Base-by-base conservation (phyloP, 2,888 invertebrate genomes). In the Tetragonula carbonaria region DNA sequence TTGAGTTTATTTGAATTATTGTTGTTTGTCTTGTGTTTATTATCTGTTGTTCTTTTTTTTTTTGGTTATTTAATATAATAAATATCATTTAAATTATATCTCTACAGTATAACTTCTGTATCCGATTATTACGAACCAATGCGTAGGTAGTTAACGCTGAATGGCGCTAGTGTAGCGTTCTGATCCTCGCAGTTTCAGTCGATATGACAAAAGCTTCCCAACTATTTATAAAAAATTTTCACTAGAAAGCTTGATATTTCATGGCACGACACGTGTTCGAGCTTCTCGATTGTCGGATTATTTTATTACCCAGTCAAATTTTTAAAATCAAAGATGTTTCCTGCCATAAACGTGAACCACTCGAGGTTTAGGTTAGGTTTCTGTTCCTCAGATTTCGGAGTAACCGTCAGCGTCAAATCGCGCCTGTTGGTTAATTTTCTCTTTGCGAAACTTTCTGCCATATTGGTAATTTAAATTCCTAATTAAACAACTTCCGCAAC, bases 381-480 rank as follows among this genome's bases (percentile, higher is more conserved):
- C 11, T 33, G 4, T 63, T 33, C 33, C 50, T 59, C 59, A 14
- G 65, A 8, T 72, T 28, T 21, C 28, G 57, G 23, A n/a, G 67
- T 23, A 62, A 33, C 67, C 50, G 66, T 51, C 71, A 67, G 53
- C 73, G 55, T 81, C 57, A 57, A 80, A 80, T 74, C 80, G 63
- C 45, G 72, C 53, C 45, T 33, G 23, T 76, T 70, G 45, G 23
- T 76, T 70, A 66, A 74, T 83, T 83, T 83, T 83, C 74, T 59
- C 62, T 68, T 59, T 62, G 55, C 62, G n/a, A 18, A 83, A 84
- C 77, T 70, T 82, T 83, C 83, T 83, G 70, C 73, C 77, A 74
- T 84, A 78, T 84, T 78, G 77, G 83, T 38, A 84, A 83, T 84
- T 84, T 84, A 84, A 84, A 84, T 83, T 83, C 83, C 59, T 84